phyloP scores from a whole-genome alignment of 2,113 vertebrate species.

The Callocephalon fimbriatum region DNA sequence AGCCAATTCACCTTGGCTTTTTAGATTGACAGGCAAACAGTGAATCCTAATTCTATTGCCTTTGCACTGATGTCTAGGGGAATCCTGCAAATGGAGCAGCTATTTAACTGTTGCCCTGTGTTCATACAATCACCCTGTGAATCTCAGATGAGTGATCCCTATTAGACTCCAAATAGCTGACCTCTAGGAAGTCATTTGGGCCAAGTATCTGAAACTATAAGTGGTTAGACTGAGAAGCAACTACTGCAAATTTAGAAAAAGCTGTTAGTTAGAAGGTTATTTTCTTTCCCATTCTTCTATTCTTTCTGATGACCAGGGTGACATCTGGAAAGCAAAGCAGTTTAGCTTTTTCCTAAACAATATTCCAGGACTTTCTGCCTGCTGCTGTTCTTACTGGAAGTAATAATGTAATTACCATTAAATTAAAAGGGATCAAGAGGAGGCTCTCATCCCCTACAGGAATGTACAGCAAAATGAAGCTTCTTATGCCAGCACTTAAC shows the following conservation, averaged over 20 bases:
- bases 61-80: not conserved
- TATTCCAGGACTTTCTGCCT: not conserved
- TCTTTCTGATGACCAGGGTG: not conserved
- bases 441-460: not conserved
- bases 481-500: not conserved
- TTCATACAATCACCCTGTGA: not conserved
- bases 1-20: not conserved
- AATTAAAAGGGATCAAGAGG: slow-evolving; percentile 34
- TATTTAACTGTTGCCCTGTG: accelerated
- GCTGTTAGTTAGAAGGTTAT: not conserved
- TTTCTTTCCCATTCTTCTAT: not conserved
- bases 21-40: not conserved
- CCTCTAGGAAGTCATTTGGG: not conserved
- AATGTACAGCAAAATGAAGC: not conserved
- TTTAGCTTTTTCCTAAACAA: not conserved
- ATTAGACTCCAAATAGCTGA: not conserved
- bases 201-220: not conserved
- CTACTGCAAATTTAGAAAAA: not conserved
- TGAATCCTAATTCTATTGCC: not conserved
- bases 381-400: slow-evolving; percentile 1
- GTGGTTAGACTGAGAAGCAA: not conserved
- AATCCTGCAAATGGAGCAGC: not conserved
- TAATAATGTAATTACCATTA: not conserved
- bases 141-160: not conserved
- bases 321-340: not conserved